Evolutionary conservation across 2,797 vertebrate genomes (phyloP).

Genomic region (Amniataba percoides): DNA sequence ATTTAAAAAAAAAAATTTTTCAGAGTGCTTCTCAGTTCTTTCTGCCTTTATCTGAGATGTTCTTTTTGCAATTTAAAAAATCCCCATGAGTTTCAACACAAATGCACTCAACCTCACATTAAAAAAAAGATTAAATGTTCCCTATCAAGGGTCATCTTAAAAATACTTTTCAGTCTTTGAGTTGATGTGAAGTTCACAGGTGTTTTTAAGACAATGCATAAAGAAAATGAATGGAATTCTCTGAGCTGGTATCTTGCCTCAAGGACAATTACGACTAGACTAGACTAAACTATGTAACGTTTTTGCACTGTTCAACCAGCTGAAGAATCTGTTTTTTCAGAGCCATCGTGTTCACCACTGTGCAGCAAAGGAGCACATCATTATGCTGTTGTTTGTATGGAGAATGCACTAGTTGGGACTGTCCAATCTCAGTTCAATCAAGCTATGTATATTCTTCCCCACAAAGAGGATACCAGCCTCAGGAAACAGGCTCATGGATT

Average conservation of each 20-base stretch:
- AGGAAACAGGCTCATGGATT: conserved; percentile 57
- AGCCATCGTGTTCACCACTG: neutral
- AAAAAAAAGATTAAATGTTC: neutral
- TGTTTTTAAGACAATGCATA: neutral
- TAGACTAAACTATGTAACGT: neutral
- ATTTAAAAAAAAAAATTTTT: too few relatives aligned
- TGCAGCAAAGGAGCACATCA: conserved; percentile 17
- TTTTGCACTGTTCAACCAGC: neutral
- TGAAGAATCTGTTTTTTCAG: conserved; percentile 7
- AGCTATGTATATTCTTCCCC: conserved; percentile 27
- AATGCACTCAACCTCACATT: too few relatives aligned
- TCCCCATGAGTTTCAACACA: too few relatives aligned
- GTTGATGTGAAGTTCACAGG: neutral
- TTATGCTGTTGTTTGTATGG: conserved; percentile 13
- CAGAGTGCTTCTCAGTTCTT: too few relatives aligned
- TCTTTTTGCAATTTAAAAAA: too few relatives aligned
- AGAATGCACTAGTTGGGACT: conserved; percentile 42
- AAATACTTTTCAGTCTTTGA: neutral
- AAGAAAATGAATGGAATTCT: neutral
- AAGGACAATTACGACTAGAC: neutral
- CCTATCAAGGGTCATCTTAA: neutral
- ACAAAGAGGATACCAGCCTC: conserved; percentile 42
- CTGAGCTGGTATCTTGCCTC: neutral
- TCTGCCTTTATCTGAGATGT: too few relatives aligned
- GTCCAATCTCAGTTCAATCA: conserved; percentile 46